phyloP scores from a whole-genome alignment of 30 jellyfish, hydroid and myxozoan species.

The Hydra vulgaris region DNA sequence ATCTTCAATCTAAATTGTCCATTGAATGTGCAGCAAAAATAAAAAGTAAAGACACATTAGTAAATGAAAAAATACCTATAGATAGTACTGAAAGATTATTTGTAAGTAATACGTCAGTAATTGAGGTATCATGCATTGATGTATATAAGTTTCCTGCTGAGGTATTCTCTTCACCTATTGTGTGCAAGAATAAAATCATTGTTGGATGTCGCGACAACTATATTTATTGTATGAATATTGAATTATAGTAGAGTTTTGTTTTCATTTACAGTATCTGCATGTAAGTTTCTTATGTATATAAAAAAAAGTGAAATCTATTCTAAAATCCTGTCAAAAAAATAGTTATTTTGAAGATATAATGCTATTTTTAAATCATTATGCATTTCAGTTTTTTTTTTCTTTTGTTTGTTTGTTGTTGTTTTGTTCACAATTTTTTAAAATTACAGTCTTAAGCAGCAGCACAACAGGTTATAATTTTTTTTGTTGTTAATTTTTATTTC shows the following conservation, averaged over 20 bases:
- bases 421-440: too few species aligned
- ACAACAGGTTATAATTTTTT: too few species aligned
- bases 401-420: too few species aligned
- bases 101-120: not conserved
- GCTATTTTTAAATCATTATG: too few species aligned
- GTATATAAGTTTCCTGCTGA: conserved; percentile 26
- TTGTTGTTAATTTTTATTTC: too few species aligned
- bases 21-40: not conserved
- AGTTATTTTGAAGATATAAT: too few species aligned
- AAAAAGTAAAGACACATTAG: not conserved
- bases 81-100: not conserved
- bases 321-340: too few species aligned
- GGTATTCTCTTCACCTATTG: conserved; percentile 70
- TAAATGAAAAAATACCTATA: not conserved
- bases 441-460: too few species aligned
- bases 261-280: too few species aligned
- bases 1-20: not conserved
- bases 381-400: too few species aligned
- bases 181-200: conserved; percentile 14
- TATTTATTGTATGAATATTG: conserved; percentile 36
- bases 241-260: not conserved
- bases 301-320: too few species aligned
- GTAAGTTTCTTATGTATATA: too few species aligned
- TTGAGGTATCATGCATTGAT: not conserved
- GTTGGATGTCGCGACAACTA: conserved; percentile 80